Conservation (phyloP, 2,888 invertebrate species). For the Nomada goodeniana region DNA sequence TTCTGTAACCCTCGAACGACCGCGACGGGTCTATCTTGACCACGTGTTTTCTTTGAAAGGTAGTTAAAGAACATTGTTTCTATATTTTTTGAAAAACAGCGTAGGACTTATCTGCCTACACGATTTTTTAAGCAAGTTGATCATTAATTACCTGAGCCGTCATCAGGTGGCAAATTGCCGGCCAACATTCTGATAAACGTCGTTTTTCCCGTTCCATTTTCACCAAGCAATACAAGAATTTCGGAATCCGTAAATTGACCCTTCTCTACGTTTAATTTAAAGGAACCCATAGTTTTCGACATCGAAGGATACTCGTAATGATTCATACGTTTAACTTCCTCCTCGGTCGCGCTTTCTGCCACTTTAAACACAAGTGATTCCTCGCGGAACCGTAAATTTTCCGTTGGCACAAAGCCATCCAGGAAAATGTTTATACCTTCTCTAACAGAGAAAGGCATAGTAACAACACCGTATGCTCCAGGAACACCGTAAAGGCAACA, state of each 20-base stretch:
- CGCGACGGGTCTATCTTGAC: too few species aligned
- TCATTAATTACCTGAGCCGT: slow-evolving; percentile 86
- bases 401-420: slow-evolving; percentile 99
- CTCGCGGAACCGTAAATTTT: slow-evolving; percentile 99
- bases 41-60: neutral
- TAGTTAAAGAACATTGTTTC: neutral
- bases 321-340: slow-evolving; percentile 98
- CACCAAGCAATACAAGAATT: slow-evolving; percentile 97
- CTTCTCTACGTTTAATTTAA: slow-evolving; percentile 91
- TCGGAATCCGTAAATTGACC: slow-evolving; percentile 99
- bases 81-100: neutral
- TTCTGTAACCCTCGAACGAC: too few species aligned
- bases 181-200: slow-evolving; percentile 99
- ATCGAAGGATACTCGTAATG: slow-evolving; percentile 98
- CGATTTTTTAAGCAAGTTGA: slow-evolving; percentile 1
- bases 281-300: slow-evolving; percentile 93
- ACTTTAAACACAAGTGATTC: slow-evolving; percentile 99
- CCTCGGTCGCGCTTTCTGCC: slow-evolving; percentile 98
- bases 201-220: slow-evolving; percentile 99
- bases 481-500: slow-evolving; percentile 99
- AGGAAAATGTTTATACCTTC: slow-evolving; percentile 99
- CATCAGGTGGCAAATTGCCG: slow-evolving; percentile 96
- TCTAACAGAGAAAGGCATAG: slow-evolving; percentile 99
- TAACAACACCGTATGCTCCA: slow-evolving; percentile 99
- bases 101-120: too few species aligned